Base-by-base conservation (phyloP, 2,797 vertebrate genomes). In the Clarias laeviceps region DNA sequence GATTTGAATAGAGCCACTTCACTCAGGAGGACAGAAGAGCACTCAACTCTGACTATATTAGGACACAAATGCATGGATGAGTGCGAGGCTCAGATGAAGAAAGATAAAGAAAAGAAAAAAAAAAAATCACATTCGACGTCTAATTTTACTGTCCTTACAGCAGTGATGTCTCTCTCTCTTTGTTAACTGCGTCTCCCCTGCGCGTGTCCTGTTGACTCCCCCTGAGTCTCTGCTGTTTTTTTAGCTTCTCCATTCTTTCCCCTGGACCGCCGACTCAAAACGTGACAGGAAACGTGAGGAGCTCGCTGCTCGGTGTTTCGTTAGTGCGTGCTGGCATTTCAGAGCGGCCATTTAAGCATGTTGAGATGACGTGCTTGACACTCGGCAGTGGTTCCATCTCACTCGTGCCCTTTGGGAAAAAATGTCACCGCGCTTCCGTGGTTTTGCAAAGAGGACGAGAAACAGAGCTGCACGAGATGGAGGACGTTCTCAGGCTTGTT, bases 11-110 rank as follows among this genome's bases (percentile, higher is more conserved):
- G 91, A 87, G 87, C 87, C 93, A 93, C 93, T 94, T 88, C 91
- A 91, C 91, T 90, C 92, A 93, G 91, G 92, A 94, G 92, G 62
- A 89, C 91, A 91, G 91, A 93, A 94, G 94, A 93, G 93, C 93
- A 92, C 93, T 94, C 93, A 90, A 91, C 89, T 85, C 91, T 91
- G 86, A 91, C 90, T 92, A 92, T 91, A 93, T 94, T 93, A 94
- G 92, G 92, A 94, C 92, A 93, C 89, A 91, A 91, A 91, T 81
- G 91, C 92, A n/a, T 37, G 62, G 82, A 92, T 90, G 91, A 93
- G 92, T 92, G 88, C 86, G 91, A 90, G 88, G 91, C 93, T 94
- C 93, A 92, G 92, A 93, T 93, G 92, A 90, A 91, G 90, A 90
- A 91, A 88, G 88, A 88, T 37, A 6, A 12, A 81, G 82, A 34